Conservation (phyloP, 1,140 invertebrate genomes). For the Steinernema feltiae region DNA sequence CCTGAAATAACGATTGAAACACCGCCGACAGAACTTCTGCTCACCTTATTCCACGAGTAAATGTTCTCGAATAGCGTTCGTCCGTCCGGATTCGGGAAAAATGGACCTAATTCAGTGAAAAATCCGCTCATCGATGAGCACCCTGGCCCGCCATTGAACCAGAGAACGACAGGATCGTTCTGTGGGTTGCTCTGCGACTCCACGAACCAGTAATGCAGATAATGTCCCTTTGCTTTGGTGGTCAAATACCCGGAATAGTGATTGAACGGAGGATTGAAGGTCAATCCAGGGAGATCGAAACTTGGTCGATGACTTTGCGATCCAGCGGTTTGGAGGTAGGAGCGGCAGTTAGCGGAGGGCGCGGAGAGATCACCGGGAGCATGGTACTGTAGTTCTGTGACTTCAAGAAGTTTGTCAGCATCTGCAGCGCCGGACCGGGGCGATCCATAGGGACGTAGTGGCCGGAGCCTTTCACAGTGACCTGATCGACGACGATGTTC, state of each 20-base stretch:
- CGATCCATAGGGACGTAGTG: conserved; percentile 64
- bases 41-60: conserved; percentile 61
- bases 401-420: conserved; percentile 51
- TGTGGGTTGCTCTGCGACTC: conserved; percentile 60
- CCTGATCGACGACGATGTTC: conserved; percentile 19
- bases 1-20: conserved; percentile 20
- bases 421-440: conserved; percentile 59
- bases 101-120: conserved; percentile 63
- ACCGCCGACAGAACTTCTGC: conserved; percentile 43
- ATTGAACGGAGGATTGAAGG: conserved; percentile 35
- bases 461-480: conserved; percentile 59
- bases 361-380: not conserved
- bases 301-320: conserved; percentile 6
- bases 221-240: conserved; percentile 21
- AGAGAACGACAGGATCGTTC: conserved; percentile 61
- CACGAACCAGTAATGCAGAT: conserved; percentile 56
- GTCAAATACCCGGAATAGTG: conserved; percentile 44
- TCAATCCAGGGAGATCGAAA: conserved; percentile 36
- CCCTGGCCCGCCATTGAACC: conserved; percentile 64
- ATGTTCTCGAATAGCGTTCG: conserved; percentile 58
- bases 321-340: too few species aligned
- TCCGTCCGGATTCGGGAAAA: conserved; percentile 53
- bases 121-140: conserved; percentile 62
- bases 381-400: conserved; percentile 27
- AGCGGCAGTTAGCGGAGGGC: too few species aligned